These are phyloP conservation scores for Habropoda laboriosa DNA, from an alignment of 1,140 invertebrate genomes.

Conservation along the genomic window DNA sequence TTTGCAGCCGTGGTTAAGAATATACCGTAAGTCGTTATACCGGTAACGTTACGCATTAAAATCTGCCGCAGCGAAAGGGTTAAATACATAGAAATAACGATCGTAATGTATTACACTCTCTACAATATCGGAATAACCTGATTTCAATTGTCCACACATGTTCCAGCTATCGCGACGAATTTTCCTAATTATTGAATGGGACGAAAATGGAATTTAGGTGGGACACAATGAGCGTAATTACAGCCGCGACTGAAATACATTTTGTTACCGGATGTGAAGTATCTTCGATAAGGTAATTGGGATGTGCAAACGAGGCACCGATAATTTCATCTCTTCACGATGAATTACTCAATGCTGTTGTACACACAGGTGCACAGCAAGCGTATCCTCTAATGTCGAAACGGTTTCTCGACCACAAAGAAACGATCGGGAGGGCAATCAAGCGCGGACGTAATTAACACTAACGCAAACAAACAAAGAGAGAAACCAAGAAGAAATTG, in stretches of 20 bases:
- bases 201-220: background rate
- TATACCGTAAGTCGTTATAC: too few relatives aligned
- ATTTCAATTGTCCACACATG: background rate
- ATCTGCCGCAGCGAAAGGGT: too few relatives aligned
- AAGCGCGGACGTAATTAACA: conserved; percentile 22
- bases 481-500: background rate
- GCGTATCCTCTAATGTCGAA: too few relatives aligned
- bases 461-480: background rate
- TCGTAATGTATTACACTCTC: too few relatives aligned
- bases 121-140: background rate
- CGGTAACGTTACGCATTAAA: too few relatives aligned
- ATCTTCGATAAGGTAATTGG: background rate
- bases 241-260: background rate
- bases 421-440: background rate
- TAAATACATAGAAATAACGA: too few relatives aligned
- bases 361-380: too few relatives aligned
- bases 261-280: background rate
- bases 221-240: background rate
- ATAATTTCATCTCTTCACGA: background rate
- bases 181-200: background rate
- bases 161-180: background rate
- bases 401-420: too few relatives aligned
- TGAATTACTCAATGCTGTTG: background rate
- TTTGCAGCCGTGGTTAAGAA: too few relatives aligned
- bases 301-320: background rate